A percentile compares a stretch with the other conserved stretches of the same genome.
phyloP scores from a whole-genome alignment of 1,140 invertebrate genomes.

The Megathymus violae region DNA sequence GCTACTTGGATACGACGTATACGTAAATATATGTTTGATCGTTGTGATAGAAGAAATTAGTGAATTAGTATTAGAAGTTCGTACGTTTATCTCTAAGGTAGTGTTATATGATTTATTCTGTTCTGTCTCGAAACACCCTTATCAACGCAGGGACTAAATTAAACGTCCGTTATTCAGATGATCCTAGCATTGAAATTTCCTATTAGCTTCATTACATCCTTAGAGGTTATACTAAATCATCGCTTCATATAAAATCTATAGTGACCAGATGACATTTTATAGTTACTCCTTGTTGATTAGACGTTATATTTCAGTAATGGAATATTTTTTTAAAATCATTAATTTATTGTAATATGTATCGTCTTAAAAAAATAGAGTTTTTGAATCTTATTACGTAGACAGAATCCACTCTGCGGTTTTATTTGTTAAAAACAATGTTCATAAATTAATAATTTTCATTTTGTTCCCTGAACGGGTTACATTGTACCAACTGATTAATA shows the following conservation, averaged over 20 bases:
- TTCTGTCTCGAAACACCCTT: neutral
- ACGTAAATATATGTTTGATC: neutral
- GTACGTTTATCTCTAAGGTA: neutral
- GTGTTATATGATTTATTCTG: too few relatives aligned
- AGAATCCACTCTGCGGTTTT: conserved; percentile 10
- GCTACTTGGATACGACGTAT: neutral
- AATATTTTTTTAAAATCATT: neutral
- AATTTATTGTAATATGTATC: too few relatives aligned
- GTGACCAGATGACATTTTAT: conserved; percentile 13
- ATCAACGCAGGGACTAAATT: neutral
- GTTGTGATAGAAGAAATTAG: neutral
- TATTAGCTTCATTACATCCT: neutral
- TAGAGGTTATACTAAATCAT: neutral
- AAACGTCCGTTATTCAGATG: neutral
- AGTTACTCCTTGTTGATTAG: neutral
- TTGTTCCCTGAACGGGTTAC: conserved; percentile 8
- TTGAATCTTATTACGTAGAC: neutral
- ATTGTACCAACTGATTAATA: conserved; percentile 6
- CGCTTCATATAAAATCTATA: conserved; percentile 24
- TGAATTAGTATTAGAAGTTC: neutral
- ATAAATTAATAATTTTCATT: neutral
- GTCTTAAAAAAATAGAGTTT: too few relatives aligned
- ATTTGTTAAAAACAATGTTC: neutral
- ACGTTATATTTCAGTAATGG: neutral
- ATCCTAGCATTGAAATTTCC: neutral